These are phyloP conservation scores for Drosophila mulleri DNA, from an alignment of 2,888 invertebrate species.

Conservation along the genomic window DNA sequence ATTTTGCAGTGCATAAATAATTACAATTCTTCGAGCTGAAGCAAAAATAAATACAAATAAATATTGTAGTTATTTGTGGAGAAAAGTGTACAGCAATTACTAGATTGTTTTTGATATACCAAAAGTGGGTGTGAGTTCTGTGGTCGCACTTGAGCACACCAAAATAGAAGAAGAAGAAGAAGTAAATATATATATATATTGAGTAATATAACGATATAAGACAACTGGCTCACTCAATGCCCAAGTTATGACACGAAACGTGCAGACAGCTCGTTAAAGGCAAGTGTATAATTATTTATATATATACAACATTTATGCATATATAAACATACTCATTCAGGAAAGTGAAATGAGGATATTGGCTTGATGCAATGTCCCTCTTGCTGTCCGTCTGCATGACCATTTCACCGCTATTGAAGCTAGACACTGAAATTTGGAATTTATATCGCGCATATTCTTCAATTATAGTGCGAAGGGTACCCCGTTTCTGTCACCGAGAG, in stretches of 20 bases:
- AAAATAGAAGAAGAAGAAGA: not conserved
- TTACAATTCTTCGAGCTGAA: constrained; percentile 9
- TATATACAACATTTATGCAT: not conserved
- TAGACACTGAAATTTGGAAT: too few species aligned
- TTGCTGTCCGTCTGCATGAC: too few species aligned
- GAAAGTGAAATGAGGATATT: too few species aligned
- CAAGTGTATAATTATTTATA: constrained; percentile 21
- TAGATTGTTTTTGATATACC: constrained; percentile 32
- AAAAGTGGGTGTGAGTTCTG: not conserved
- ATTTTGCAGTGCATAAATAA: constrained; percentile 18
- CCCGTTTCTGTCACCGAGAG: too few species aligned
- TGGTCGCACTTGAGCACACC: not conserved
- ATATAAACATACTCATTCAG: not conserved
- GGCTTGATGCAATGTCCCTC: too few species aligned
- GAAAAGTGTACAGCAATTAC: constrained; percentile 36
- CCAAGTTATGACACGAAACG: constrained; percentile 48
- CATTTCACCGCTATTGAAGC: too few species aligned
- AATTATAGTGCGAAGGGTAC: too few species aligned
- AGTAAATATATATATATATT: constrained; percentile 4
- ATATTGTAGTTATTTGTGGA: not conserved
- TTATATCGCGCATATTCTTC: too few species aligned
- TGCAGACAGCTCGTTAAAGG: constrained; percentile 37
- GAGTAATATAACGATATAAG: not conserved
- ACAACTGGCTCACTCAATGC: constrained; percentile 25
- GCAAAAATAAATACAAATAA: not conserved